Percentiles rank a stretch among this genome's conserved stretches.
phyloP scores from a whole-genome alignment of 2,797 vertebrate genomes.

The Zenarchopterus dispar region DNA sequence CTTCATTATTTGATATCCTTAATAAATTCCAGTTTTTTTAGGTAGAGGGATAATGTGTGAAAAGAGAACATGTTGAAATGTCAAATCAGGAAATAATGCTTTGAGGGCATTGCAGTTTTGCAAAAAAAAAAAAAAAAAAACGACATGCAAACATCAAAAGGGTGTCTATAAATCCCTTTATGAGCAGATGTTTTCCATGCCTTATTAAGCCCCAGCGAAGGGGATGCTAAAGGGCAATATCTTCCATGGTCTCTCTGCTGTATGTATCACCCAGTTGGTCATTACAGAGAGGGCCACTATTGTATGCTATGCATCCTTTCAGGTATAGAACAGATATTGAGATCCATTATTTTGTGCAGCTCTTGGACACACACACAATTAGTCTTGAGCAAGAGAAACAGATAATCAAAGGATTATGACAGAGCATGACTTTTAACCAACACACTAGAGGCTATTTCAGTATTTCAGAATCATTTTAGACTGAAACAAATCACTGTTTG shows the following conservation, averaged over 20 bases:
- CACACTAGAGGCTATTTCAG: not conserved
- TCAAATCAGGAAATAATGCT: not conserved
- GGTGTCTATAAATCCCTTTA: slow-evolving; percentile 6
- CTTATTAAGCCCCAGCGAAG: slow-evolving; percentile 11
- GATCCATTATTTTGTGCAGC: not conserved
- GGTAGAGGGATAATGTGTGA: slow-evolving; percentile 11
- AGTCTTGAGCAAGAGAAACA: not conserved
- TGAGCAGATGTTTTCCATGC: slow-evolving; percentile 13
- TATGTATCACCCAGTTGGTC: slow-evolving; percentile 12
- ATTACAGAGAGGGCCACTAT: slow-evolving; percentile 5
- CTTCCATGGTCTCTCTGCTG: slow-evolving; percentile 3
- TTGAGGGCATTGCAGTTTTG: not conserved
- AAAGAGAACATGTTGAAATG: slow-evolving; percentile 12
- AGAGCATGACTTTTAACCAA: not conserved
- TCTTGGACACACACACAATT: not conserved
- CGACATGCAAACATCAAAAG: slow-evolving; percentile 30
- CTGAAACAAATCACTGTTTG: slow-evolving; percentile 2
- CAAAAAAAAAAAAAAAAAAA: too few relatives aligned
- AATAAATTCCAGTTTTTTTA: not conserved
- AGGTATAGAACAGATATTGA: not conserved
- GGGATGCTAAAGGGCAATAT: not conserved
- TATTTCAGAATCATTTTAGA: not conserved
- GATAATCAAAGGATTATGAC: not conserved
- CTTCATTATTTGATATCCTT: too few relatives aligned
- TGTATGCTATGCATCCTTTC: slow-evolving; percentile 2